Base-by-base conservation (phyloP, 2,888 invertebrate species). In the Keiferia lycopersicella region DNA sequence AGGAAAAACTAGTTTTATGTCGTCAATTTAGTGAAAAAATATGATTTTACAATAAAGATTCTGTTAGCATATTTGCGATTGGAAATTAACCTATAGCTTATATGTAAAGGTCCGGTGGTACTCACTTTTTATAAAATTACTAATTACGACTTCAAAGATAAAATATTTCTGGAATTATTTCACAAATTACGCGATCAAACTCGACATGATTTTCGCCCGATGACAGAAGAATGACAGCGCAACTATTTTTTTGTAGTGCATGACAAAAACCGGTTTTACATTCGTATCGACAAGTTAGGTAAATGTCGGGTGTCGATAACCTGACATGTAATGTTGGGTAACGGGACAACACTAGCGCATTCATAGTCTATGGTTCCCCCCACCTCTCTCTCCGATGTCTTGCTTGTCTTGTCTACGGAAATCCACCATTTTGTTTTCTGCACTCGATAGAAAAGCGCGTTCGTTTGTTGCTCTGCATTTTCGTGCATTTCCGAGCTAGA, bases 201-300 rank as follows among this genome's bases (percentile, higher is more conserved):
- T 74, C 70, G 80, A 81, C 82, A 78, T 80, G 82, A 82, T 81
- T 81, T 86, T 85, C 81, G 80, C 81, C 74, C 77, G 81, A 82
- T 78, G 79, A 77, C 75, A 77, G 72, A 63, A 64, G 66, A 66
- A 67, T 76, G 73, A 78, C 74, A 76, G 56, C 56, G 56, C 56
- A 56, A 56, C 56, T 56, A 56, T 56, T 56, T 56, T 34, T 56
- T 14, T 16, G 34, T 59, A 59, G 59, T 14, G 39, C 45, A 22
- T 39, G 39, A 41, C 26, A 22, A 41, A 39, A 59, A 45, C 45
- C 45, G 59, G 41, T 56, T 26, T 26, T 56, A 10, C 14, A 10
- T 34, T 34, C 34, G 1, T 12, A 14, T 41, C 12, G 41, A 41
- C 14, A 41, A 41, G 14, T 41, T n/a, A 0, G 50, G 2, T 50